Base-by-base conservation (phyloP, 2,797 vertebrate genomes). In the Amblyraja radiata region DNA sequence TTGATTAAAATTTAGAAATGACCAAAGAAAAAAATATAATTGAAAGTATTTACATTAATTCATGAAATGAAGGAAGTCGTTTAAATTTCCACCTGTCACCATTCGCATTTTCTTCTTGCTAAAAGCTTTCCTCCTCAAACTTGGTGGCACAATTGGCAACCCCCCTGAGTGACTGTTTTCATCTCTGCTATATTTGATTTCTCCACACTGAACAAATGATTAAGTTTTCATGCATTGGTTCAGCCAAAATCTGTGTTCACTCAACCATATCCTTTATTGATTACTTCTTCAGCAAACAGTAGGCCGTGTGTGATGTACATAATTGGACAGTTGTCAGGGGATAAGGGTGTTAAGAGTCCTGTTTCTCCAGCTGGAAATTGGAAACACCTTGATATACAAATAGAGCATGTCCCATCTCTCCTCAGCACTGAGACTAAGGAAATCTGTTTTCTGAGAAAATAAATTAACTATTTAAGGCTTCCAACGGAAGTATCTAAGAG, bases 251-350 rank as follows among this genome's bases (percentile, higher is more conserved):
- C 97, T 98, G 97, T 98, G 98, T 97, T 97, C 98, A 97, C 97
- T 99, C 98, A 98, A 97, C 98, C 98, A 98, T 97, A 96, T 98
- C 98, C 97, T 98, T 97, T 98, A 99, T 99, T 99, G 99, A 99
- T 99, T 99, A 98, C 97, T 98, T 98, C 97, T 97, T 97, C 96
- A 95, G 97, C 98, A 98, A 99, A 99, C 98, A 99, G 97, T 98
- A 97, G 97, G 96, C 97, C 96, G 97, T 97, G 97, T 98, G 97
- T 97, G 97, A 98, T 98, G 97, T 98, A 97, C 97, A 98, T 98
- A 99, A 99, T 98, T 99, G 98, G 97, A 97, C 97, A 97, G 98
- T 98, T 98, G 98, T 98, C 98, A 97, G 94, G 97, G 98, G 98
- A 98, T 96, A 95, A 96, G 96, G 96, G 97, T 97, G 97, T 97